A percentile compares a stretch with the other conserved stretches of the same genome.
phyloP scores from a whole-genome alignment of 2,797 vertebrate species.

The Heteromormyrus szaboi region DNA sequence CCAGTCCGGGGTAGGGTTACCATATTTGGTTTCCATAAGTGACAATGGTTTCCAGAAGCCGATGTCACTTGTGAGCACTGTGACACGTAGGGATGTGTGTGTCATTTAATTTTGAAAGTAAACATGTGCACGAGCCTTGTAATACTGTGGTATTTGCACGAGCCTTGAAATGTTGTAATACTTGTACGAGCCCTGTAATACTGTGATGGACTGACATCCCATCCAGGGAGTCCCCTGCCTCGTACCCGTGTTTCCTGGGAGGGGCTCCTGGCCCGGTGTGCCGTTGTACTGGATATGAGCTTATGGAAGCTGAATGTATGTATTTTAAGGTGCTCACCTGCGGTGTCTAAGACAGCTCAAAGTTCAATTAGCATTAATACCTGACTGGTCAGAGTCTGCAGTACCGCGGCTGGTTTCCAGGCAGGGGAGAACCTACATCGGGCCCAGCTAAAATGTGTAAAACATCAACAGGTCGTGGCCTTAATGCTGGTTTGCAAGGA shows the following conservation, averaged over 20 bases:
- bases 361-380: not conserved
- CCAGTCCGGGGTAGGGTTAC: not conserved
- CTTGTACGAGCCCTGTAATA: too few species aligned
- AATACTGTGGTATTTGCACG: too few species aligned
- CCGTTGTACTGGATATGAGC: not conserved
- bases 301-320: not conserved
- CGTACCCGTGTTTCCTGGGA: not conserved
- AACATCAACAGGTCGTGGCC: not conserved
- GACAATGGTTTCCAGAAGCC: not conserved
- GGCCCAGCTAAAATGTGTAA: not conserved
- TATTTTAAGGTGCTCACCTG: not conserved
- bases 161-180: too few species aligned
- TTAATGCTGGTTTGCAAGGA: not conserved
- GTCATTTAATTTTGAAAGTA: too few species aligned
- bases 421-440: not conserved
- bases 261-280: not conserved
- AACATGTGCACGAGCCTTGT: too few species aligned
- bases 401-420: not conserved
- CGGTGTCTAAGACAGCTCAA: not conserved
- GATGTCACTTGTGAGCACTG: not conserved
- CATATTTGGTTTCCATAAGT: not conserved
- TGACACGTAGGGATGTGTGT: not conserved
- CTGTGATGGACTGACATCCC: not conserved
- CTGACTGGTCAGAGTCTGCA: not conserved
- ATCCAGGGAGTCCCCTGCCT: not conserved